Base-by-base conservation (phyloP, 2,113 vertebrate genomes). In the Lepisosteus osseus region DNA sequence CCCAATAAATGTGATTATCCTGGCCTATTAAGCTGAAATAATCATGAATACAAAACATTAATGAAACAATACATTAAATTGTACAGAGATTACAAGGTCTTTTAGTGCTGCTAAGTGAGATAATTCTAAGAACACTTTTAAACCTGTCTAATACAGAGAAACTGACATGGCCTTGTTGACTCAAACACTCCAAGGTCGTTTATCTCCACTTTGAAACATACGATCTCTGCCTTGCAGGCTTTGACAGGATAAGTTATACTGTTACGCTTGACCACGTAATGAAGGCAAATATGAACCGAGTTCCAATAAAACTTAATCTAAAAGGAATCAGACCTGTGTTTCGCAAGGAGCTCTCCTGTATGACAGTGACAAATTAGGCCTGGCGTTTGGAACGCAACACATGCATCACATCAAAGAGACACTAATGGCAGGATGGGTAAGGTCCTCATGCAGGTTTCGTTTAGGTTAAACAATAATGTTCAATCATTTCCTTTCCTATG, bases 351-450 rank as follows among this genome's bases (percentile, higher is more conserved):
- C 75, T 44, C 62, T 69, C 8, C 73, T 59, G 70, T 43, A 7
- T 80, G 74, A 80, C 80, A 79, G 71, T 79, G 82, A 80, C 62
- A 51, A 74, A 84, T 54, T 74, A 82, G 80, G 63, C 42, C 69
- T 4, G 45, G 14, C 51, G 42, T 59, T 55, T 55, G 42, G 41
- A 69, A 68, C 56, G 44, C 56, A 56, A 57, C 63, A 57, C 78
- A 77, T 68, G 73, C 69, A 47, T 68, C 59, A 68, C 80, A 76
- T 80, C 80, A 84, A 80, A 82, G 73, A 71, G 56, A 56, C 74
- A 41, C 61, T 80, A 74, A 78, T 77, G 76, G 80, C 65, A 54
- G 61, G 63, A 67, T 59, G 59, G 72, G 64, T 68, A 65, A 40
- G 67, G 4, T 57, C 11, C 14, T 64, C 61, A 67, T 64, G 7